A percentile compares a stretch with the other conserved stretches of the same genome.
Evolutionary conservation across 2,888 invertebrate species (phyloP).

Genomic region (Eupithecia subfuscata): DNA sequence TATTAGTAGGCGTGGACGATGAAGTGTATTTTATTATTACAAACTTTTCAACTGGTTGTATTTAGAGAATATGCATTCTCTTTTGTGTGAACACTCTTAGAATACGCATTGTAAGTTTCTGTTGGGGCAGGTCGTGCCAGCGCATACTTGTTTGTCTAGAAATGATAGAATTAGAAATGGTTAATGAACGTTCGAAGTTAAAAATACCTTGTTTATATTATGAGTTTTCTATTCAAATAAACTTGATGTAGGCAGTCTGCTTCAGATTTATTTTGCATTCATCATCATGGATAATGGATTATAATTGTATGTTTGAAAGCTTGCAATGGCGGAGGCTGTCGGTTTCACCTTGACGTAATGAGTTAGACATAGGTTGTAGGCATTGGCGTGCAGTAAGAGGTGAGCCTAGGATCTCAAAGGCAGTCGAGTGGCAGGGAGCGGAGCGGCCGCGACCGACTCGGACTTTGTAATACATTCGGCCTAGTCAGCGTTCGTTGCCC

Average conservation of each 20-base stretch:
- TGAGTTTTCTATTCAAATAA: neutral
- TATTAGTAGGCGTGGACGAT: slow-evolving; percentile 41
- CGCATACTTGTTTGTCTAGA: slow-evolving; percentile 6
- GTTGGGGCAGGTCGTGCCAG: slow-evolving; percentile 10
- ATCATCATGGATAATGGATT: slow-evolving; percentile 23
- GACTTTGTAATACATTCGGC: slow-evolving; percentile 83
- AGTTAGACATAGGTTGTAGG: slow-evolving; percentile 70
- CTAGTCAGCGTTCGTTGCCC: slow-evolving; percentile 83
- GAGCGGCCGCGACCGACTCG: slow-evolving; percentile 77
- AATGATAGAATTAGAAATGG: slow-evolving; percentile 5
- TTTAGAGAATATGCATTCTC: slow-evolving; percentile 8
- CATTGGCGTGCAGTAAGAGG: slow-evolving; percentile 76
- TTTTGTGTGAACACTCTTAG: slow-evolving; percentile 3
- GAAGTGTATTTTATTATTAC: slow-evolving; percentile 29
- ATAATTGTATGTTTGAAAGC: slow-evolving; percentile 36
- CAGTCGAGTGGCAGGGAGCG: slow-evolving; percentile 78
- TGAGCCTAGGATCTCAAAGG: slow-evolving; percentile 78
- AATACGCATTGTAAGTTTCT: neutral
- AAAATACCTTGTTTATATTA: neutral
- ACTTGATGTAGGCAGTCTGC: neutral
- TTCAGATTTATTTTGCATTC: slow-evolving; percentile 9
- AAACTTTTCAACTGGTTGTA: slow-evolving; percentile 18
- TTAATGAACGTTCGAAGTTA: neutral
- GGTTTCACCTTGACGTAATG: slow-evolving; percentile 78
- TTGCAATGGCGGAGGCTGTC: slow-evolving; percentile 54